phyloP scores from a whole-genome alignment of 1,140 invertebrate species.

The Mesaphorura yosii region DNA sequence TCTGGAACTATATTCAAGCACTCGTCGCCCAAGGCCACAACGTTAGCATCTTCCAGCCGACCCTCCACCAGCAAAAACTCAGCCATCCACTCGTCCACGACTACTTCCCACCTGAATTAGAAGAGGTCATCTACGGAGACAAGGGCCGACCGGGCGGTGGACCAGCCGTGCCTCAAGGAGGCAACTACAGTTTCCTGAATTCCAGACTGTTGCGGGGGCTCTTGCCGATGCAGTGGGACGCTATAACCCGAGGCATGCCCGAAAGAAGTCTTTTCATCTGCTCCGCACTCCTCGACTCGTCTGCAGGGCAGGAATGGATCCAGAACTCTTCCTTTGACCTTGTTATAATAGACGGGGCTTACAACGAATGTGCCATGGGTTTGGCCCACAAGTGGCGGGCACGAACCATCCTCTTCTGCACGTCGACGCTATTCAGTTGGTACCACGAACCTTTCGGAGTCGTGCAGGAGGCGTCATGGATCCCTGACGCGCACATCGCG shows the following conservation, averaged over 20 bases:
- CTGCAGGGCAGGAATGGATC: constrained; percentile 15
- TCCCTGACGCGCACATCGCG: not conserved
- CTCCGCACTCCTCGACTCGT: too few relatives aligned
- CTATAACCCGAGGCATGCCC: too few relatives aligned
- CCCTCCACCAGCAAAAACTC: constrained; percentile 1
- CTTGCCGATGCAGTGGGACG: too few relatives aligned
- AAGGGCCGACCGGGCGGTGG: too few relatives aligned
- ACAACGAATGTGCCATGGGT: constrained; percentile 27
- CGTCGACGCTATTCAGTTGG: not conserved
- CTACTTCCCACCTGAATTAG: too few relatives aligned
- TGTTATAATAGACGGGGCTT: constrained; percentile 25
- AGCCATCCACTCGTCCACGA: too few relatives aligned
- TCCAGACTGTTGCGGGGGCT: too few relatives aligned
- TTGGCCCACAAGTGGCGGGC: constrained; percentile 18
- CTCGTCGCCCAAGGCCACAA: constrained; percentile 20
- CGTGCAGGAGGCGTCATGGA: not conserved
- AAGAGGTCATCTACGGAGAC: too few relatives aligned
- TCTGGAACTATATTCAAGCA: constrained; percentile 14
- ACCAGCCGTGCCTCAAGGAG: too few relatives aligned
- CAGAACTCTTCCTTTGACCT: constrained; percentile 25
- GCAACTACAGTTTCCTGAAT: too few relatives aligned
- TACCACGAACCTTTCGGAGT: not conserved
- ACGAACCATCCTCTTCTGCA: constrained; percentile 12
- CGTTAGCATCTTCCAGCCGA: constrained; percentile 13
- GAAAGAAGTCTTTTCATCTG: too few relatives aligned